Evolutionary conservation across 92 coral and sea anemone genomes (phyloP), one percentile per base, ranked within the genome.

Genomic region (Epizoanthus ramosus): DNA sequence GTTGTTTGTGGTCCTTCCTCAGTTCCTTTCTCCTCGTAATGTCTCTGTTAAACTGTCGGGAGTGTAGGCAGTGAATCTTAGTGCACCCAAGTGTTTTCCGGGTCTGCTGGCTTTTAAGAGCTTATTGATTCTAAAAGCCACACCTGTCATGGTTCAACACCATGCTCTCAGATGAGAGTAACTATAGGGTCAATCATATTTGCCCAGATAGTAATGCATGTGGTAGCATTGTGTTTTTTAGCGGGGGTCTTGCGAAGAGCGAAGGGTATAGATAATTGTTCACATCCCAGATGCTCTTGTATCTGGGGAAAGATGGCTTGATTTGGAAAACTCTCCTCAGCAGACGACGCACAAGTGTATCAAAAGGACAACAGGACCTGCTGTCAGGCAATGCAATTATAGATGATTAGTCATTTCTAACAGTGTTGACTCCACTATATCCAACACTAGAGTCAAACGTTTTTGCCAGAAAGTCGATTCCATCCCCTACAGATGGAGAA

Each of bases 161-260:
- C 43, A 37, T 37, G 43, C 43, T 37, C 5, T 37, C 43, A 37
- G 6, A 6, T 37, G 43, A 37, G 43, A 37, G 43, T 37, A 6
- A 37, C 4, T 37, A 6, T 37, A 37, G 43, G 5, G 5, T 37
- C 43, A 1, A 5, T 3, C 43, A 37, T 6, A 3, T 37, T 37
- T 37, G 43, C 43, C 43, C 43, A 37, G 43, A 43, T 3, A 3
- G 43, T 37, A 37, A 37, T 37, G 43, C 43, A 43, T 28, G 31
- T 28, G 89, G 76, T 13, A 89, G 56, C 89, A 92, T 88, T 16
- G 92, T 84, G 24, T 80, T 70, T 79, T 89, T 92, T 24, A 79
- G 87, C 58, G 47, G 37, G 86, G 89, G 57, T 24, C 59, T 22
- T 74, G 74, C 57, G 80, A 84, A 5, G 91, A 87, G 31, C 73